Evolutionary conservation across 1,140 invertebrate species (phyloP), one percentile per base, ranked within the genome.

Genomic region (Periplaneta americana): DNA sequence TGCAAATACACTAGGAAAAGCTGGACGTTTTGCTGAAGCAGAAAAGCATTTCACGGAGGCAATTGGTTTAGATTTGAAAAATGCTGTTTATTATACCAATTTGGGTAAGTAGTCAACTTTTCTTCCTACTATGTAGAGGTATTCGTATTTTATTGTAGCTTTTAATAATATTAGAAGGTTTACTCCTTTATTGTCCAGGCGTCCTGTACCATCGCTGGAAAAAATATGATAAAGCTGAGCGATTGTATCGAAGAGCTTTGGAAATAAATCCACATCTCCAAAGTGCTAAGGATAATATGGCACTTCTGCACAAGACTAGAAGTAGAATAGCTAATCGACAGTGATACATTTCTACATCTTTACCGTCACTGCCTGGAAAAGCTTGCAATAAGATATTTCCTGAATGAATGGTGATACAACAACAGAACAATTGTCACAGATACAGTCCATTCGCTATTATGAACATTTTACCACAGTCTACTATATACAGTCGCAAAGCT

Each of bases 191-290:
- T 75, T 85, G 91, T 91, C 66, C 85, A 96, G 96, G 96, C 83
- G 97, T 99, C 34, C 89, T 98, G 1, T 98, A 98, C 89, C 97
- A 99, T 88, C 92, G 96, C 48, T 98, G 96, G 97, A 94, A 95
- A 79, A 96, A 95, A 89, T 90, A 92, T 83, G 87, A 92, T 1
- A 87, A 92, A 83, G 97, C 97, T 5, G 91, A 93, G 86, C 85
- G 90, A 80, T 92, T 93, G 87, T 99, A 99, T 86, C 89, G 89
- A 80, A 92, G 90, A 87, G 95, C 97, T 18, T 87, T 97, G 48
- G 87, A 91, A 85, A 86, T 97, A 3, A 92, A 97, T 86, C 93
- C 95, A 8, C 86, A 89, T 79, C 89, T 92, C 82, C 88, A 90
- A 82, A 94, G 91, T 86, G 92, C 93, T 17, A 88, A 87, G 80